Base-by-base conservation (phyloP, 1,140 invertebrate species). In the Proctacanthus coquilletti region DNA sequence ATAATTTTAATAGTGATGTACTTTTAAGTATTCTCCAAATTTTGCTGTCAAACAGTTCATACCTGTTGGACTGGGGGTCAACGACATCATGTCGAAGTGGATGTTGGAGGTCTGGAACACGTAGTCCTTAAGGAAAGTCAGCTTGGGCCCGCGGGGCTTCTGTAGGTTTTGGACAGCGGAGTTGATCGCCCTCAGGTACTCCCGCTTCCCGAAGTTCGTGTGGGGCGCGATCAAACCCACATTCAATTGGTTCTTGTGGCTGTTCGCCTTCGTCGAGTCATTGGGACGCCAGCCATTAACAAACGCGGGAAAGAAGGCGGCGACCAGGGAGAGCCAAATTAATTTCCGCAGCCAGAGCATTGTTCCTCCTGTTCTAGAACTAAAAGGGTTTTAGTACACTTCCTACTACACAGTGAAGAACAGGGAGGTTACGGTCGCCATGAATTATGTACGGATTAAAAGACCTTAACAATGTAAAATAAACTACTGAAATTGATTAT, bases 61-160 rank as follows among this genome's bases (percentile, higher is more conserved):
- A 82, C 78, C 77, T 70, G 74, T 82, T 8, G 80, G 80, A 63
- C 74, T 80, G 6, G 80, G 80, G 30, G 75, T 78, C 14, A 84
- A 60, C 36, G 69, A 70, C 70, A 80, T 75, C 66, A 77, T 71
- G 27, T 70, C 67, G 41, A 64, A 68, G 45, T 68, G 69, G 18
- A 81, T 72, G 44, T 77, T 69, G 25, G 61, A 56, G 21, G 66
- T 64, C 11, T 68, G 68, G 45, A 79, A 77, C 18, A 63, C 62
- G 51, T 74, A 77, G 42, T 71, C 67, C 48, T 72, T 68, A 21
- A 77, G 51, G 53, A 77, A 79, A 41, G 64, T 65, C 39, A 72
- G 63, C 44, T 66, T 71, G n/a, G 56, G 49, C 25, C 66, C 56
- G 34, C 66, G 65, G 5, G 64, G 65, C 50, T 71, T 72, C 25